Evolutionary conservation across 2,888 invertebrate species (phyloP).

Genomic region (Scotopteryx bipunctaria): DNA sequence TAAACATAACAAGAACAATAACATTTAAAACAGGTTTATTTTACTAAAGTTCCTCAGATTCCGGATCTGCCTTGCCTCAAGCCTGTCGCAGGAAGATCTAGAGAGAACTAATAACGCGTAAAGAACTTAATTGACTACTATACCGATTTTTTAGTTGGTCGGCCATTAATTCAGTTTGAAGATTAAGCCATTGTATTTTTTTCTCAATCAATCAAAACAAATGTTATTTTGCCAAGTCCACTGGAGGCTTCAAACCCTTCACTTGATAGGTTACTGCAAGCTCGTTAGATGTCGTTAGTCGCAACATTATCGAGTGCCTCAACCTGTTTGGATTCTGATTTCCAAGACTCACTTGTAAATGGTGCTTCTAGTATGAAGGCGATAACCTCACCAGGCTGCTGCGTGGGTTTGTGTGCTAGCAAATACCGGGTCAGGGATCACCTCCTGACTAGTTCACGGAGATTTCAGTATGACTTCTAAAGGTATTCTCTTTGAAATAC

Average conservation of each 20-base stretch:
- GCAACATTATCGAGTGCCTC: not conserved
- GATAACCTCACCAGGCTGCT: slow-evolving; percentile 21
- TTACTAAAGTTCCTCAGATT: too few relatives aligned
- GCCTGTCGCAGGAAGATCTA: too few relatives aligned
- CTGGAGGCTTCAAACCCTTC: too few relatives aligned
- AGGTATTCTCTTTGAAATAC: not conserved
- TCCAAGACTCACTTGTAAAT: slow-evolving; percentile 3
- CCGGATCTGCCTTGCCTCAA: too few relatives aligned
- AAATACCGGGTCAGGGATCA: slow-evolving; percentile 33
- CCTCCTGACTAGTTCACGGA: slow-evolving; percentile 23
- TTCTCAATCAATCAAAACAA: too few relatives aligned
- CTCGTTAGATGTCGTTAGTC: slow-evolving; percentile 7
- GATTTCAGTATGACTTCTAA: slow-evolving; percentile 2
- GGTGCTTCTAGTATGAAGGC: not conserved
- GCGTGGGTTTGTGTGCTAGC: slow-evolving; percentile 31
- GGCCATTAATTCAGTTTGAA: too few relatives aligned
- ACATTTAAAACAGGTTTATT: too few relatives aligned
- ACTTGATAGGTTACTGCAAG: slow-evolving; percentile 6
- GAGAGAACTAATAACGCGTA: too few relatives aligned
- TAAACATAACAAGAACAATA: slow-evolving; percentile 2
- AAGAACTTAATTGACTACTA: too few relatives aligned
- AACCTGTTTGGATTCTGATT: not conserved
- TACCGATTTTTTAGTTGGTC: too few relatives aligned
- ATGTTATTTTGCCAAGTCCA: too few relatives aligned
- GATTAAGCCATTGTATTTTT: too few relatives aligned